Evolutionary conservation across 2,888 invertebrate genomes (phyloP), one percentile per base, ranked within the genome.

Genomic region (Seira ritae): DNA sequence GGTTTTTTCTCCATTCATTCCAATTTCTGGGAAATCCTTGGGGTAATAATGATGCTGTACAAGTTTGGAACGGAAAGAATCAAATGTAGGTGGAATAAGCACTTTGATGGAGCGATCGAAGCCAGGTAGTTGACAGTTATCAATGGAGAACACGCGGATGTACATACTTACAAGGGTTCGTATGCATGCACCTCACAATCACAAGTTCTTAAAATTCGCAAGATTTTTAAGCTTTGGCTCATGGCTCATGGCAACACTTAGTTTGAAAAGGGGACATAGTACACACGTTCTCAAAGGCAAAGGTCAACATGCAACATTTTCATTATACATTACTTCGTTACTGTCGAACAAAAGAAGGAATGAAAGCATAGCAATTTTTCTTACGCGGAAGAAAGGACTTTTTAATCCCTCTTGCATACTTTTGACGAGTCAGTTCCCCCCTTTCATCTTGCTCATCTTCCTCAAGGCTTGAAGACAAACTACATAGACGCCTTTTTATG

Each of bases 11-110:
- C 22, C 60, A 65, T 60, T 60, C 37, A 77, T 37, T 72, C 42
- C 15, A n/a, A 62, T 42, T 62, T 69, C 60, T 42, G 50, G 50
- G 1, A 31, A 23, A 46, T 77, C 77, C 77, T 77, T 77, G 55
- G 76, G 76, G 76, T 76, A 70, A 77, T 77, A 70, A 69, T 77
- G 68, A 77, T 70, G 70, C 70, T 77, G 77, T n/a, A 42, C 42
- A 8, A 42, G 42, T 42, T 42, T 42, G 23, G n/a, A 20, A 71
- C 22, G 55, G 69, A 69, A 69, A 10, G 69, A 8, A 71, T 50
- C 22, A 17, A 10, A 23, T 4, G 66, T 22, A 12, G 20, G 20
- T 23, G 66, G 10, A n/a, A 66, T 74, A 65, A 75, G 46, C 24
- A 55, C 76, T 67, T 67, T 75, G 75, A 75, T 67, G 46, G 76